Conservation (phyloP, 2,113 vertebrate genomes). For the Lathamus discolor region DNA sequence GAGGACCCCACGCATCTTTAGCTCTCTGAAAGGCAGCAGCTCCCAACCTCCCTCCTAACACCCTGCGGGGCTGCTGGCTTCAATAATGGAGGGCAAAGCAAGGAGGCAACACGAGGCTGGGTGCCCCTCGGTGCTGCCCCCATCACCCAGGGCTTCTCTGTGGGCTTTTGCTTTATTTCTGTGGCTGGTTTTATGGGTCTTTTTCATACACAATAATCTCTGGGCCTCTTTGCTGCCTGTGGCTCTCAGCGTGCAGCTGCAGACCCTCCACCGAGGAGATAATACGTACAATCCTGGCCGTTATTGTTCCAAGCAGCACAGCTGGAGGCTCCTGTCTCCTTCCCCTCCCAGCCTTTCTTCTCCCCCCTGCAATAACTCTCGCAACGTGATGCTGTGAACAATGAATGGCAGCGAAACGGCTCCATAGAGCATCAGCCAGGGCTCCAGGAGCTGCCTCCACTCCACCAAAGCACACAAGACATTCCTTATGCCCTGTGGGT, state of each 20-base stretch:
- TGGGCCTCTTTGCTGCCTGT: background rate
- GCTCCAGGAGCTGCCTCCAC: background rate
- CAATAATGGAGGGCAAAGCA: background rate
- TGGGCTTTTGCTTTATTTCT: constrained; percentile 23
- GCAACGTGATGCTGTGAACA: background rate
- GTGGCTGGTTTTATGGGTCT: background rate
- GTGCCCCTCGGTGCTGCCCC: background rate
- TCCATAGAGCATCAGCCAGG: background rate
- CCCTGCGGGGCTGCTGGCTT: background rate
- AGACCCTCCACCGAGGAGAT: constrained; percentile 51
- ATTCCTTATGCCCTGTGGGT: background rate
- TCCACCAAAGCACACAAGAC: accelerated
- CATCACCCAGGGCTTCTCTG: background rate
- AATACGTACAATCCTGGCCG: constrained; percentile 42
- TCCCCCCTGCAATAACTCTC: background rate
- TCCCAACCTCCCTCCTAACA: background rate
- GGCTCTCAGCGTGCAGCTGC: constrained; percentile 33
- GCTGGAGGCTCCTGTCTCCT: constrained; percentile 20
- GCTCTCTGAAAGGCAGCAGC: background rate
- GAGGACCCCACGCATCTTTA: background rate
- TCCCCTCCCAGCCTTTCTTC: background rate
- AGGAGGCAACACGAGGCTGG: background rate
- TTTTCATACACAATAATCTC: background rate
- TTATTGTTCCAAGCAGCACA: constrained; percentile 50
- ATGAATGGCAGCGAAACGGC: background rate